A percentile compares a stretch with the other conserved stretches of the same genome.
Conservation (phyloP, 1,140 invertebrate species). For the Anastatus disparis region DNA sequence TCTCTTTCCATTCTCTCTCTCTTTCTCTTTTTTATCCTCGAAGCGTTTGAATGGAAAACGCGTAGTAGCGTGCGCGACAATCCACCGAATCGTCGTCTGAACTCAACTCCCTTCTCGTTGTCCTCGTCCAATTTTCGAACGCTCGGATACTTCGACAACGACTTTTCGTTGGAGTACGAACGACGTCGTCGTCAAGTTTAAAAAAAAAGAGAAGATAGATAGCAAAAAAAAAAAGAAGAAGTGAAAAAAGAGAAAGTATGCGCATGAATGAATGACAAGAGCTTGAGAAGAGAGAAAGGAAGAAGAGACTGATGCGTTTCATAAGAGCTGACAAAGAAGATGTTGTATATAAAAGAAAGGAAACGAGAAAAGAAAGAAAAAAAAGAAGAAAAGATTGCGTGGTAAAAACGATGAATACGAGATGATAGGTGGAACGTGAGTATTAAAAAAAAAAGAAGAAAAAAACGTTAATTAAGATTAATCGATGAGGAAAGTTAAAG, state of each 20-base stretch:
- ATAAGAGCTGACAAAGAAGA: constrained; percentile 14
- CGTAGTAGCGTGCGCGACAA: background rate
- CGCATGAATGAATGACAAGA: constrained; percentile 24
- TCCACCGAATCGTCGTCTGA: background rate
- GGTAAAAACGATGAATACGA: background rate
- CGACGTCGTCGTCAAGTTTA: no score
- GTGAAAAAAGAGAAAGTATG: background rate
- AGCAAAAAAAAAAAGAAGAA: background rate
- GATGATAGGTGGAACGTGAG: background rate
- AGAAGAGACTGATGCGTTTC: constrained; percentile 11
- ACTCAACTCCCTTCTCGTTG: no score
- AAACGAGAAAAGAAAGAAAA: background rate
- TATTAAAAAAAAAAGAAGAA: no score
- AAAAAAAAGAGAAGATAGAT: no score
- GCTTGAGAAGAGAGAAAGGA: background rate
- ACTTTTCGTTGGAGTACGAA: background rate
- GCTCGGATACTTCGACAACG: constrained; percentile 6
- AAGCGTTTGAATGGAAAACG: background rate
- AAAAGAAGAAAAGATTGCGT: background rate
- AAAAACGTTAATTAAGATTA: constrained; percentile 24
- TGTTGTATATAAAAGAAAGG: background rate
- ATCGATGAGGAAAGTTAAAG: constrained; percentile 8
- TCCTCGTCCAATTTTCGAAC: constrained; percentile 7
- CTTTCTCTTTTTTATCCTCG: background rate
- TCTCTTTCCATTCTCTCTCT: background rate